phyloP scores from a whole-genome alignment of 64 coral and sea anemone genomes.

The Stylophora pistillata region DNA sequence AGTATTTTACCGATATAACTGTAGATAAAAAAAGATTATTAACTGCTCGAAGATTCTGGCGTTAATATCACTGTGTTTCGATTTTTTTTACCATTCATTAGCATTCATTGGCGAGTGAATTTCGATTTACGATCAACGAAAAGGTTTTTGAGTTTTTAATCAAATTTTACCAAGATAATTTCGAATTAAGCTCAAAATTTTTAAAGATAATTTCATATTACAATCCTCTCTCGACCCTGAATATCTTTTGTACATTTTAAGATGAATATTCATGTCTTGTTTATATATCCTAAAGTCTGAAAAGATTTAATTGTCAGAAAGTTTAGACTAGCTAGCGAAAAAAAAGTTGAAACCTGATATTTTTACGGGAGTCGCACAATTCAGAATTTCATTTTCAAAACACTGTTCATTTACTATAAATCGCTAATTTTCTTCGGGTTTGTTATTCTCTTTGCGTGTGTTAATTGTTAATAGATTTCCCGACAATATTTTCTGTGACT shows the following conservation, averaged over 20 bases:
- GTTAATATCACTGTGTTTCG: too few relatives aligned
- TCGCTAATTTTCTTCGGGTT: slow-evolving; percentile 2
- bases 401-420: background rate
- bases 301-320: background rate
- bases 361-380: too few relatives aligned
- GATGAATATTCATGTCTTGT: slow-evolving; percentile 19
- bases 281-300: background rate
- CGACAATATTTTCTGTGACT: background rate
- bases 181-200: background rate
- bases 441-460: background rate
- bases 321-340: background rate
- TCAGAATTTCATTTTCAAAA: background rate
- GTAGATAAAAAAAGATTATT: background rate
- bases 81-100: background rate
- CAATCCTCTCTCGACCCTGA: background rate
- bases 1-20: slow-evolving; percentile 7
- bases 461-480: slow-evolving; percentile 21
- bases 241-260: background rate
- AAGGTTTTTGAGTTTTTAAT: background rate
- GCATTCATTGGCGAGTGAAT: background rate
- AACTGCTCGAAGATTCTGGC: too few relatives aligned
- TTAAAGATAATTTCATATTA: background rate
- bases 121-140: background rate
- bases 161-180: background rate
- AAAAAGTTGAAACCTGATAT: background rate